phyloP scores from a whole-genome alignment of 2,888 invertebrate genomes.

The Gasteruption jaculator region DNA sequence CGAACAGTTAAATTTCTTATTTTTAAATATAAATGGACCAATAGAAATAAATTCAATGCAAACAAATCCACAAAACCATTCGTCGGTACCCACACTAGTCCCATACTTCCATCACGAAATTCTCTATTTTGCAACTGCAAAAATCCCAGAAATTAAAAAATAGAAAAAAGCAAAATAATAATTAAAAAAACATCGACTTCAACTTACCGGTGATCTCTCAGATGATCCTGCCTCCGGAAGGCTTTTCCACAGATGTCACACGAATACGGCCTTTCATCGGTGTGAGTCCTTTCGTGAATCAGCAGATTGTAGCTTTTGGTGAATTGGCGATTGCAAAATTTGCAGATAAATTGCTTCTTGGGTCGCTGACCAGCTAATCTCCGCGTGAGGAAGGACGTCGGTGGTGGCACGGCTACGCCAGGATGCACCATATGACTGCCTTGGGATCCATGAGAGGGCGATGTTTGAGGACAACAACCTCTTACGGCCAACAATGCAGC shows the following conservation, averaged over 20 bases:
- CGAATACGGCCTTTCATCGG: constrained; percentile 94
- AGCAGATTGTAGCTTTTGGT: constrained; percentile 96
- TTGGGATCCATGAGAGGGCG: constrained; percentile 32
- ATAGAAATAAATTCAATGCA: too few relatives aligned
- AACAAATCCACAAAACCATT: too few relatives aligned
- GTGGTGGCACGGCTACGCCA: constrained; percentile 36
- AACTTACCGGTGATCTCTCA: constrained; percentile 87
- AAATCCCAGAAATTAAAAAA: constrained; percentile 42
- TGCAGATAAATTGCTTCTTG: constrained; percentile 97
- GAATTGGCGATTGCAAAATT: constrained; percentile 95
- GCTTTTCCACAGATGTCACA: constrained; percentile 98
- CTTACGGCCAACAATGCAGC: constrained; percentile 41
- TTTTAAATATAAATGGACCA: too few relatives aligned
- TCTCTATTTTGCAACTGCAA: too few relatives aligned
- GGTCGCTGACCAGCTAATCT: constrained; percentile 78
- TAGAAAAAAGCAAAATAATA: background rate
- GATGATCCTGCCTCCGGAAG: constrained; percentile 93
- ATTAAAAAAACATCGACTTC: too few relatives aligned
- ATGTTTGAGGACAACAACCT: constrained; percentile 47
- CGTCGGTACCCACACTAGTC: too few relatives aligned
- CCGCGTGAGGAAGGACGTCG: constrained; percentile 61
- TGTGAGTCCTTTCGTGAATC: constrained; percentile 96
- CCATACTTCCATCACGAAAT: too few relatives aligned
- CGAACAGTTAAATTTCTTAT: too few relatives aligned
- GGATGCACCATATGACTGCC: constrained; percentile 29